phyloP scores from a whole-genome alignment of 1,140 invertebrate genomes.

The Drosophila tristis region DNA sequence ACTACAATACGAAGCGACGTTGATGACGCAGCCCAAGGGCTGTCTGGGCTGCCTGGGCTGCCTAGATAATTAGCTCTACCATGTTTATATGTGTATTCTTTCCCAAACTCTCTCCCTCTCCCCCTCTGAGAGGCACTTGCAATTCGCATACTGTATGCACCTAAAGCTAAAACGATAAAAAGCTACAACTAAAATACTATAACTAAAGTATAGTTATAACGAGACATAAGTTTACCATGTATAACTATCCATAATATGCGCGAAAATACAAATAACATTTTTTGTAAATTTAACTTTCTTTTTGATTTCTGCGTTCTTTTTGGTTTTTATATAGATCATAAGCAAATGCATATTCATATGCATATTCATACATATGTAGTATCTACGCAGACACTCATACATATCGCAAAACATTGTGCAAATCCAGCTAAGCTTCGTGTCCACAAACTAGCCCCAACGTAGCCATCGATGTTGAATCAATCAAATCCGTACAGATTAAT shows the following conservation, averaged over 20 bases:
- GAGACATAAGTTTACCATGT: conserved; percentile 61
- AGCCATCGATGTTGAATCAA: conserved; percentile 53
- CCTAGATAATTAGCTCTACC: conserved; percentile 38
- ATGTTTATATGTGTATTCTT: conserved; percentile 63
- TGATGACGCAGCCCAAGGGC: conserved; percentile 26
- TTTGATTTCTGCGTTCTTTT: conserved; percentile 29
- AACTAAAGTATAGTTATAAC: conserved; percentile 46
- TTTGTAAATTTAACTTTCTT: conserved; percentile 64
- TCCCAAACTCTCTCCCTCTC: conserved; percentile 20
- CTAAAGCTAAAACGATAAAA: conserved; percentile 60
- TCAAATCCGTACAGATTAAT: conserved; percentile 20
- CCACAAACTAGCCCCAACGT: conserved; percentile 30
- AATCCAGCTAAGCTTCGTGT: conserved; percentile 52
- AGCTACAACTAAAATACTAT: conserved; percentile 45
- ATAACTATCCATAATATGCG: conserved; percentile 63
- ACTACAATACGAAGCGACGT: conserved; percentile 38
- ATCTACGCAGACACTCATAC: conserved; percentile 68
- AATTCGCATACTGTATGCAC: conserved; percentile 78
- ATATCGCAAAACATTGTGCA: conserved; percentile 74
- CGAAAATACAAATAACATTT: conserved; percentile 72
- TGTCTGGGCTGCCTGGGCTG: conserved; percentile 23
- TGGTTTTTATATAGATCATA: conserved; percentile 48
- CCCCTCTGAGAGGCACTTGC: conserved; percentile 51
- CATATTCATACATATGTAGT: too few species aligned
- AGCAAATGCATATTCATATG: conserved; percentile 49